Percentiles rank a stretch among this genome's conserved stretches.
phyloP scores from a whole-genome alignment of 2,888 invertebrate species.

The Myathropa florea region DNA sequence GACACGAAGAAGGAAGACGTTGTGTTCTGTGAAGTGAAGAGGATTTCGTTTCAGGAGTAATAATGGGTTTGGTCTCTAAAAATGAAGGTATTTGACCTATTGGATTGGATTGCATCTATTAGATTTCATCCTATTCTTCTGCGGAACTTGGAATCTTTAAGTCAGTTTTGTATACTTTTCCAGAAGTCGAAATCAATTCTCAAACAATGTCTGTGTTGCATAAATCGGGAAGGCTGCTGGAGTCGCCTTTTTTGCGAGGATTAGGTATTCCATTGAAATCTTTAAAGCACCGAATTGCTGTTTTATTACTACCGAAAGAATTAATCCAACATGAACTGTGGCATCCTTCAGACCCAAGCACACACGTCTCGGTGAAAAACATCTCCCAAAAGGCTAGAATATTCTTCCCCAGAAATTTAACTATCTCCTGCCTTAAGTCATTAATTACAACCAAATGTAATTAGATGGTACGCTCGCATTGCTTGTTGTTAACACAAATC shows the following conservation, averaged over 20 bases:
- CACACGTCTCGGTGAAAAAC: background rate
- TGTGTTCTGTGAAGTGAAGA: constrained; percentile 12
- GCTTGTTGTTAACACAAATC: constrained; percentile 61
- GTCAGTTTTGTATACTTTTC: too few relatives aligned
- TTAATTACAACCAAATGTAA: constrained; percentile 54
- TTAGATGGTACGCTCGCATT: constrained; percentile 52
- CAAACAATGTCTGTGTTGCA: too few relatives aligned
- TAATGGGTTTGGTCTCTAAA: constrained; percentile 14
- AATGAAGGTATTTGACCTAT: constrained; percentile 14
- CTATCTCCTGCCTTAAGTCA: constrained; percentile 13
- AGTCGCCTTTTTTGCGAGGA: background rate
- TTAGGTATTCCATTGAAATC: background rate
- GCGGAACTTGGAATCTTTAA: background rate
- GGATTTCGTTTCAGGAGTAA: constrained; percentile 12
- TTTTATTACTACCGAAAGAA: background rate
- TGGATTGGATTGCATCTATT: constrained; percentile 7
- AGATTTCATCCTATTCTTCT: background rate
- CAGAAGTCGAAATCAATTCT: too few relatives aligned
- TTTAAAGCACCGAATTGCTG: background rate
- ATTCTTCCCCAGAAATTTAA: background rate
- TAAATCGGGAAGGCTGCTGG: too few relatives aligned
- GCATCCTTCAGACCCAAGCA: background rate
- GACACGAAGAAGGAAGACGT: background rate
- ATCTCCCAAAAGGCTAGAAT: background rate
- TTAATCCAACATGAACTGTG: background rate